phyloP scores from a whole-genome alignment of 2,113 vertebrate genomes.

The Zapus hudsonius region DNA sequence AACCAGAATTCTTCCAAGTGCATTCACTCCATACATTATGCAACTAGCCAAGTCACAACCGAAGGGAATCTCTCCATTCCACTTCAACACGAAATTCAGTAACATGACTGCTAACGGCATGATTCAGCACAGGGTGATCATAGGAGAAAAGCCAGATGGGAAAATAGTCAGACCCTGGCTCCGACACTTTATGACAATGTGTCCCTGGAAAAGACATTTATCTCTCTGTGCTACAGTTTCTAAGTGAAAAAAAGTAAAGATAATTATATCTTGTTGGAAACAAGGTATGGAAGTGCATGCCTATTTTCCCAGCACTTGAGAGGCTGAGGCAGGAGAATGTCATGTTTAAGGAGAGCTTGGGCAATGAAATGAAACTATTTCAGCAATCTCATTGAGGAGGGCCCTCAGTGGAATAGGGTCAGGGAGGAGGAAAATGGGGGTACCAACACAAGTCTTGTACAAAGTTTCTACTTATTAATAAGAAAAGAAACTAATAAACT shows the following conservation, averaged over 20 bases:
- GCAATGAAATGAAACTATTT: not conserved
- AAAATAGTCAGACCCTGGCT: not conserved
- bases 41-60: not conserved
- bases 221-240: not conserved
- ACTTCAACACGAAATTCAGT: not conserved
- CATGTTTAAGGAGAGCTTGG: not conserved
- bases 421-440: too few relatives aligned
- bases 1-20: not conserved
- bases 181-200: not conserved
- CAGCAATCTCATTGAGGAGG: too few relatives aligned
- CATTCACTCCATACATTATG: not conserved
- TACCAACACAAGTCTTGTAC: too few relatives aligned
- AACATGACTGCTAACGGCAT: not conserved
- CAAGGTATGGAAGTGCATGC: not conserved
- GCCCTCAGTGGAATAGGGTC: too few relatives aligned
- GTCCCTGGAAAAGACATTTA: not conserved
- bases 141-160: not conserved
- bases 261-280: not conserved
- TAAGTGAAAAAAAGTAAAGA: not conserved
- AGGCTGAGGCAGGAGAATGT: not conserved
- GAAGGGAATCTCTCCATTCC: fast-evolving
- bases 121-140: not conserved
- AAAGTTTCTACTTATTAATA: too few relatives aligned
- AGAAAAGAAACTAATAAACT: too few relatives aligned
- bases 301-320: not conserved